Evolutionary conservation across 2,888 invertebrate species (phyloP), one percentile per base, ranked within the genome.

Genomic region (Anoplius nigerrimus): DNA sequence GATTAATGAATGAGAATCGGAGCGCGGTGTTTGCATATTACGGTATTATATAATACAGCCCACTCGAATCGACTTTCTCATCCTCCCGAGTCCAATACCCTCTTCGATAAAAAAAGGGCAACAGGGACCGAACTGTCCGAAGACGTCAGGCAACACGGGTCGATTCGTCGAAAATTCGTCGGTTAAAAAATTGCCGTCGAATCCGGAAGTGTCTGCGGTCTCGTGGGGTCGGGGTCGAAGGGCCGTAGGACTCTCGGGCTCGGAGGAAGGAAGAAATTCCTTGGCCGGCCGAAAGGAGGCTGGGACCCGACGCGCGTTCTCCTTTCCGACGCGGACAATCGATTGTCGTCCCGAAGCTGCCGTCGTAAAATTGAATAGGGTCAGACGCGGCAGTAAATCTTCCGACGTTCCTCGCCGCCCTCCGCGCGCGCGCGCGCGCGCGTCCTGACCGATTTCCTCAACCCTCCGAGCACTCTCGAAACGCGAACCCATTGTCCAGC

Each of bases 361-460:
- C 55, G 46, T 34, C 66, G 61, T 72, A 66, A 72, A 78, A 62
- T 56, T 56, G 45, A 22, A 24, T 53, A 27, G 62, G 69, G 66
- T 78, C 66, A 66, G 51, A 54, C 63, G 62, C 46, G 51, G 54
- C 20, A 18, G 48, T 77, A 71, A 77, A 77, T 78, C 68, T 72
- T 45, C 2, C 5, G 43, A 8, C 43, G 63, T 8, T 24, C 24
- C 22, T 58, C 22, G 8, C 6, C 5, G 21, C 45, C 21, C 48
- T 27, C 24, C 15, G 24, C 8, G n/a, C 16, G 52, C 43, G n/a
- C 8, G 11, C 21, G 21, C 18, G n/a, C n/a, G 6, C 42, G 42
- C 42, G 8, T 42, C 13, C 13, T 13, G 42, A 42, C 13, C 42
- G 13, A 42, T 42, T 6, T 42, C 18, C 48, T 16, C 48, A 18